Conservation (phyloP, 2,113 vertebrate species). For the Calypte anna region DNA sequence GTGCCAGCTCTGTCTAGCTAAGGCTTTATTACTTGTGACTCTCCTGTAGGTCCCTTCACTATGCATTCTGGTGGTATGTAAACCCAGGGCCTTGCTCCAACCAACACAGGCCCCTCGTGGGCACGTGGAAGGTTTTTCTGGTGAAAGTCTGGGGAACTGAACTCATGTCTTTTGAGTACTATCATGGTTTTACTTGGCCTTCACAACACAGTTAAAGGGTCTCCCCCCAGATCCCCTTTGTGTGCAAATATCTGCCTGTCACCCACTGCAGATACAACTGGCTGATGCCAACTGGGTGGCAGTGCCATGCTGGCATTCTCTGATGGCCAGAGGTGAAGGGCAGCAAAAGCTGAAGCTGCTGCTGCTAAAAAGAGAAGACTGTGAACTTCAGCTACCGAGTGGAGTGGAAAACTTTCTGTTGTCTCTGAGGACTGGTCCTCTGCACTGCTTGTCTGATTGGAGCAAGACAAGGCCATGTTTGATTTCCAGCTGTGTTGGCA, state of each 20-base stretch:
- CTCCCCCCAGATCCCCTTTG: background rate
- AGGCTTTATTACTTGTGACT: background rate
- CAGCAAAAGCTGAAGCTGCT: background rate
- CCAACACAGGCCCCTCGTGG: background rate
- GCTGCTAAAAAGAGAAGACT: background rate
- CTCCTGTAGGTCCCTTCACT: background rate
- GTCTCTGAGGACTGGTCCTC: background rate
- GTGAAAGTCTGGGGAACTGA: background rate
- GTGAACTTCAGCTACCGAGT: background rate
- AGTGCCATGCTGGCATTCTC: background rate
- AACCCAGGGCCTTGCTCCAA: background rate
- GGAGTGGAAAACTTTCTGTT: background rate
- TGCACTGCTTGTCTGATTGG: background rate
- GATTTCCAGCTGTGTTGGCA: background rate
- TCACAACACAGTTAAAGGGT: background rate
- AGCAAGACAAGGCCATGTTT: background rate
- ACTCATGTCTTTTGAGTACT: background rate
- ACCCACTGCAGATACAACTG: background rate
- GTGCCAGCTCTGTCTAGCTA: background rate
- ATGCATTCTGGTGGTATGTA: background rate
- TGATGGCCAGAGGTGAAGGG: background rate
- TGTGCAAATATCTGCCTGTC: background rate
- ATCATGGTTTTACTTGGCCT: background rate
- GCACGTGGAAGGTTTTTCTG: accelerated
- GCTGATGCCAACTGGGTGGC: background rate